Evolutionary conservation across 2,888 invertebrate genomes (phyloP).

Genomic region (Clusia tigrina): DNA sequence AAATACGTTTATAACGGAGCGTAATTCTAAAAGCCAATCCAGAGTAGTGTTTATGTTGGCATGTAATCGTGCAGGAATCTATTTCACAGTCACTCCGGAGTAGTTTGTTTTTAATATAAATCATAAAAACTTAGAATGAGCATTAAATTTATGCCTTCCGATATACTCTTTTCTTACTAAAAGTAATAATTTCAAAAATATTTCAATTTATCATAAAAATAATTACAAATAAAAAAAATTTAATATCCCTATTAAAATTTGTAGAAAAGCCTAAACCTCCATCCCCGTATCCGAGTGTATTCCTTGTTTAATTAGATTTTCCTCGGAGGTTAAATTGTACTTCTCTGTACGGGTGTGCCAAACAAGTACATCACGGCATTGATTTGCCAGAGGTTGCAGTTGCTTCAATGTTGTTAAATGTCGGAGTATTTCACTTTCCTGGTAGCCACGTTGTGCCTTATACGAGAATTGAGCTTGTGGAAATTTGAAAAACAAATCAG

Average conservation of each 20-base stretch:
- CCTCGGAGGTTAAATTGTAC: slow-evolving; percentile 78
- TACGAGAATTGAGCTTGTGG: slow-evolving; percentile 82
- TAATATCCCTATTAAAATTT: background rate
- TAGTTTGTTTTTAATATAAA: too few species aligned
- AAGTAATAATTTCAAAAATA: too few species aligned
- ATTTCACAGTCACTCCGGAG: too few species aligned
- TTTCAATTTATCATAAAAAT: background rate
- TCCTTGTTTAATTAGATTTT: slow-evolving; percentile 66
- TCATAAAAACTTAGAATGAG: too few species aligned
- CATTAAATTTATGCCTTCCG: too few species aligned
- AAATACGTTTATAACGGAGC: too few species aligned
- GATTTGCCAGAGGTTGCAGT: slow-evolving; percentile 89
- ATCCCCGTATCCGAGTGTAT: slow-evolving; percentile 68
- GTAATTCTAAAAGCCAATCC: too few species aligned
- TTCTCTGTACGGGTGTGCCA: slow-evolving; percentile 98
- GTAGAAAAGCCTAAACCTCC: slow-evolving; percentile 54
- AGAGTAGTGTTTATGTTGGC: too few species aligned
- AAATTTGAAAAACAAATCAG: slow-evolving; percentile 75
- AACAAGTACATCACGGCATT: slow-evolving; percentile 93
- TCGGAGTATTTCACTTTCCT: slow-evolving; percentile 84
- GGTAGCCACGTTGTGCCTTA: slow-evolving; percentile 86
- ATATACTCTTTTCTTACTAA: too few species aligned
- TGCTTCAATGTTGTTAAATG: slow-evolving; percentile 77
- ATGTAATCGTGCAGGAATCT: too few species aligned
- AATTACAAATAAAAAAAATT: background rate